Evolutionary conservation across 2,797 vertebrate species (phyloP).

Genomic region (Poeciliopsis paucimaculata): DNA sequence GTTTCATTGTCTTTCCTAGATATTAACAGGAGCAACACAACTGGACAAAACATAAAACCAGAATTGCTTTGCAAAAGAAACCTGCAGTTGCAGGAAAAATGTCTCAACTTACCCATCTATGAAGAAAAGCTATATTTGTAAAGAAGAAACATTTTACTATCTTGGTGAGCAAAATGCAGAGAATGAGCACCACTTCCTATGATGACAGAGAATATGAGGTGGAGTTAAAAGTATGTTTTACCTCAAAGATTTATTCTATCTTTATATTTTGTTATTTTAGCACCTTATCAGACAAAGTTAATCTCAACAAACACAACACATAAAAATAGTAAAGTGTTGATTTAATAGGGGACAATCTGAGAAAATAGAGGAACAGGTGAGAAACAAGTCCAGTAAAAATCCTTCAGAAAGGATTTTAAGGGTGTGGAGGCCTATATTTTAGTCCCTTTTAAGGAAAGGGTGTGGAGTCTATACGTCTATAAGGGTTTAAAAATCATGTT

Average conservation of each 20-base stretch:
- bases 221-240: not conserved
- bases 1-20: constrained; percentile 20
- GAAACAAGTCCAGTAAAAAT: not conserved
- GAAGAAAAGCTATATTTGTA: constrained; percentile 9
- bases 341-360: not conserved
- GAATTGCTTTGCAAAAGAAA: constrained; percentile 18
- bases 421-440: too few species aligned
- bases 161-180: constrained; percentile 22
- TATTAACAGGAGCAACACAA: constrained; percentile 15
- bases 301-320: not conserved
- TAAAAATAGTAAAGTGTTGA: not conserved
- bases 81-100: constrained; percentile 29
- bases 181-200: constrained; percentile 1
- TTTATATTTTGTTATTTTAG: not conserved
- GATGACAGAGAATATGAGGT: not conserved
- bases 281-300: not conserved
- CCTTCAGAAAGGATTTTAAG: not conserved
- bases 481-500: not conserved
- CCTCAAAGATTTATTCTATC: not conserved
- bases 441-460: too few species aligned
- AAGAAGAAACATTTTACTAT: constrained; percentile 13
- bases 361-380: not conserved
- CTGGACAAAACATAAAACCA: constrained; percentile 31
- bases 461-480: too few species aligned
- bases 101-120: not conserved